phyloP scores from a whole-genome alignment of 1,140 invertebrate species.

The Daktulosphaira vitifoliae region DNA sequence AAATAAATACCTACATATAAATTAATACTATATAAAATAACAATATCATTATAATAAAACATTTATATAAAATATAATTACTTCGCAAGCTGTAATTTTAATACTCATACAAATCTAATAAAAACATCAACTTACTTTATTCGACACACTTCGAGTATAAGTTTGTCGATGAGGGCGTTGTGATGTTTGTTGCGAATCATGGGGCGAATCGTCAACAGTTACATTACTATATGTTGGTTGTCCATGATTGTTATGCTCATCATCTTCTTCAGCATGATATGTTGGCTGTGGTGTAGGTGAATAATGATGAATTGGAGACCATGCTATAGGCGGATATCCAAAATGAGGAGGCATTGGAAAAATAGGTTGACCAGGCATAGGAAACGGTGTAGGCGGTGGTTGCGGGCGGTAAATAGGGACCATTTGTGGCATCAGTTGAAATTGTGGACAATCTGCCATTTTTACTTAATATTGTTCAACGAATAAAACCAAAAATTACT shows the following conservation, averaged over 20 bases:
- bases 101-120: no score
- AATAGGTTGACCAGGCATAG: not conserved
- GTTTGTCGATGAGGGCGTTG: not conserved
- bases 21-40: no score
- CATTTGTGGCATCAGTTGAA: not conserved
- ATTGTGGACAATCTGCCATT: no score
- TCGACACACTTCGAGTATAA: not conserved
- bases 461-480: no score
- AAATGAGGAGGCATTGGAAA: not conserved
- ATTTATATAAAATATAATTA: no score
- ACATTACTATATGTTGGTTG: not conserved
- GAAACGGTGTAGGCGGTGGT: not conserved
- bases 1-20: no score
- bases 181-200: not conserved
- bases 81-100: no score
- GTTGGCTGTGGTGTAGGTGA: not conserved
- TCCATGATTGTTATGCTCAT: not conserved
- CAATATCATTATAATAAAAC: no score
- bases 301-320: slow-evolving; percentile 3
- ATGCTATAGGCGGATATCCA: not conserved
- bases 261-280: not conserved
- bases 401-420: not conserved
- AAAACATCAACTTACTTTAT: slow-evolving; percentile 10
- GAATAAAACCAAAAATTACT: no score
- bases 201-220: not conserved